Conservation (phyloP, 1,140 invertebrate genomes). For the Neelides sp. region DNA sequence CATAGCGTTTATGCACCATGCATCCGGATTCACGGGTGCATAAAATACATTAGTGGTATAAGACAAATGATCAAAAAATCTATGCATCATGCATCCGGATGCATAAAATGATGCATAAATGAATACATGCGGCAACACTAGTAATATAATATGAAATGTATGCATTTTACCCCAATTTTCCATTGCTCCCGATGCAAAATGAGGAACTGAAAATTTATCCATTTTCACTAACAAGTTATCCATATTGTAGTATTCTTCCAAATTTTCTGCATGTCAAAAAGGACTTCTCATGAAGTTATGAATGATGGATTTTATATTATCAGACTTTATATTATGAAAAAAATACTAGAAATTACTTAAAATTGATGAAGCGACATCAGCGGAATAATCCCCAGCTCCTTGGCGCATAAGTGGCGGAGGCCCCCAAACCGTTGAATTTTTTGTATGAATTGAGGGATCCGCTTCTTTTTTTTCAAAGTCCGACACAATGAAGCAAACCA, state of each 20-base stretch:
- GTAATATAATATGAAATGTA: too few relatives aligned
- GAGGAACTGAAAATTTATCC: slow-evolving; percentile 56
- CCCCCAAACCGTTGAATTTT: slow-evolving; percentile 21
- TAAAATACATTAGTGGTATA: too few relatives aligned
- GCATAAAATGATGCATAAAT: too few relatives aligned
- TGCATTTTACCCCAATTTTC: too few relatives aligned
- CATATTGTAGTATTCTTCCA: slow-evolving; percentile 39
- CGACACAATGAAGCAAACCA: slow-evolving; percentile 61
- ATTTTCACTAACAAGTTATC: slow-evolving; percentile 47
- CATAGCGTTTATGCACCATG: too few relatives aligned
- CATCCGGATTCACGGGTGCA: too few relatives aligned
- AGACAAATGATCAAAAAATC: too few relatives aligned
- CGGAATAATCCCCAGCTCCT: slow-evolving; percentile 12
- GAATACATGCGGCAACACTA: too few relatives aligned
- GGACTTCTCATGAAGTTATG: too few relatives aligned
- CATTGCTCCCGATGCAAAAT: slow-evolving; percentile 65
- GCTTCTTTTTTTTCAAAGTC: slow-evolving; percentile 45
- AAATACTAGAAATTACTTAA: neutral
- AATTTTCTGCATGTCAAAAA: too few relatives aligned
- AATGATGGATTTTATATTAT: too few relatives aligned
- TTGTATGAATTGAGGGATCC: slow-evolving; percentile 1
- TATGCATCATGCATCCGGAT: too few relatives aligned
- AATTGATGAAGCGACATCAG: slow-evolving; percentile 18
- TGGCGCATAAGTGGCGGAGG: slow-evolving; percentile 11
- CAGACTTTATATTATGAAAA: neutral